Base-by-base conservation (phyloP, 2,113 vertebrate species). In the Hypocryptadius cinnamomeus region DNA sequence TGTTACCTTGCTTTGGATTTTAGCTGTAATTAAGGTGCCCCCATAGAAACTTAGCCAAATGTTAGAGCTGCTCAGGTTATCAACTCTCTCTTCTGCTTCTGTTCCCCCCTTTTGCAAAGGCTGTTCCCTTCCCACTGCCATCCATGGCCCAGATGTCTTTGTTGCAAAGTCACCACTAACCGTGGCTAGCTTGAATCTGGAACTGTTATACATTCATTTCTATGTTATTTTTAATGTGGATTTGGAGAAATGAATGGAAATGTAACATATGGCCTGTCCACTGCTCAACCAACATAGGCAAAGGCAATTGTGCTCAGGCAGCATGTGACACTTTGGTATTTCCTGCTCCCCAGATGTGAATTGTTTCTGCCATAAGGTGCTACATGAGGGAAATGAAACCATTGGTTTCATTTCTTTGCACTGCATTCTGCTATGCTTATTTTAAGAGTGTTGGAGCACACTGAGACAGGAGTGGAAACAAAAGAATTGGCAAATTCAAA, bases 361-460 rank as follows among this genome's bases (percentile, higher is more conserved):
- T 10, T 59, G 61, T 79, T 95, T 89, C 70, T 87, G 30, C 63
- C 60, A 78, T 51, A 69, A 94, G 53, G 82, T 94, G 85, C 71
- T 53, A 30, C 30, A 16, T 15, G 37, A 70, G 63, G 53, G 95
- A 96, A 97, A 80, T 22, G 96, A 97, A 97, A 97, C 94, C 2
- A 0, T 1, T 24, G 42, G 90, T 96, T 97, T 96, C 92, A 72
- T 96, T 96, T 93, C 94, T 97, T 79, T 25, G 31, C 25, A 28
- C 28, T 51, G 33, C 31, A 15, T 83, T 94, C 80, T 80, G n/a
- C 48, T 68, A 5, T 23, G 48, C 44, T 87, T 92, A 85, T 91
- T 94, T 96, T 91, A 79, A 93, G 51, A 22, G 9, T 64, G 64
- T 84, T 69, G 70, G 48, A 80, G 47, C 30, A 54, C 9, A 5